Evolutionary conservation across 1,140 invertebrate genomes (phyloP), one percentile per base, ranked within the genome.

Genomic region (Halyomorpha halys): DNA sequence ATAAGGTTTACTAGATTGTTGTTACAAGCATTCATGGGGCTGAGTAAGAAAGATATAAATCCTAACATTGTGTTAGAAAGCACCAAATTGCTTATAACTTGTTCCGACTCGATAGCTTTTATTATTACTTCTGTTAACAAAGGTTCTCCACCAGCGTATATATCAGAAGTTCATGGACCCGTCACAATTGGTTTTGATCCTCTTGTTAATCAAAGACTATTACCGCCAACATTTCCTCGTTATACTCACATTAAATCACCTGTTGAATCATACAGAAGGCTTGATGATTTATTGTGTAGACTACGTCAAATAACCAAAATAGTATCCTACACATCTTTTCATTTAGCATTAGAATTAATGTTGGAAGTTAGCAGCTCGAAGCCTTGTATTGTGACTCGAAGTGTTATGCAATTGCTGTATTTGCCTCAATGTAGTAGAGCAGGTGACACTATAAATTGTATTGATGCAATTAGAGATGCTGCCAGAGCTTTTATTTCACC

Each of bases 141-240:
- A 71, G 92, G 91, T 65, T 80, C 81, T 60, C 76, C 76, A 14
- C 81, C 81, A 39, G 23, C 59, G 2, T 65, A 65, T 0, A 49
- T 66, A n/a, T 64, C 63, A 18, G 66, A 79, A 74, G 73, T 59
- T 74, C 76, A 72, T 74, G 65, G 65, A 19, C 63, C 65, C 11
- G 71, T 67, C 44, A 78, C 80, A 66, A 84, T 94, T 79, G 94
- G 94, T 1, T 98, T 98, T 78, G 93, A 97, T 73, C 92, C 94
- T 21, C 83, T 94, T 73, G 87, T 96, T 44, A 97, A 97, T 77
- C 94, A 97, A 76, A 83, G 94, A 67, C 79, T 97, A 34, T 77
- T 97, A 30, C 95, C 95, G 45, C 94, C 95, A 1, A 97, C 95
- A n/a, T 98, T 98, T 80, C 96, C 96, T 13, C 81, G 95, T 2